Conservation (phyloP, 2,797 vertebrate species). For the Pelochelys cantorii region DNA sequence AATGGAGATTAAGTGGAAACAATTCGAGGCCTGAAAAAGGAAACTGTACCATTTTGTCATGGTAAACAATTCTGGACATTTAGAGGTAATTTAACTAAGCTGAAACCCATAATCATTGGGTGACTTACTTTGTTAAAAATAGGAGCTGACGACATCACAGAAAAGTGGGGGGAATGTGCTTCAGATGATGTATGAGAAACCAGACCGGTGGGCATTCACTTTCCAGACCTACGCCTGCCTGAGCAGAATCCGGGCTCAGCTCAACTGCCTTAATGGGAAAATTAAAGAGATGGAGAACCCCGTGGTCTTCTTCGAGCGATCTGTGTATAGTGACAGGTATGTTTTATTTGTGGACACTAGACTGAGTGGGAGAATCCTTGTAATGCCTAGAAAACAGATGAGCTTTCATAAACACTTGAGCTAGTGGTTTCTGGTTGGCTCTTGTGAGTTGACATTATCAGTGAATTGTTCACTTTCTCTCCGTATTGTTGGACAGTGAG, state of each 20-base stretch:
- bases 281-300: slow-evolving; percentile 83
- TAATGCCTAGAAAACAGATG: not conserved
- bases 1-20: not conserved
- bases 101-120: not conserved
- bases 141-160: slow-evolving; percentile 93
- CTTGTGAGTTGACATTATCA: not conserved
- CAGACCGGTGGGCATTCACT: slow-evolving; percentile 93
- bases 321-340: slow-evolving; percentile 96
- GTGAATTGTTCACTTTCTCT: rapidly evolving
- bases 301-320: slow-evolving; percentile 92
- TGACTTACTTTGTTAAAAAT: not conserved
- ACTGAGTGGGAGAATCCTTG: rapidly evolving
- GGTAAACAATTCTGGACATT: not conserved
- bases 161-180: slow-evolving; percentile 91
- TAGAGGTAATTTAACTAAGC: not conserved
- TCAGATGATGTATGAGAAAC: slow-evolving; percentile 95
- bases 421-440: not conserved
- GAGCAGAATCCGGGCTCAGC: slow-evolving; percentile 92
- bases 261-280: slow-evolving; percentile 82
- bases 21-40: not conserved
- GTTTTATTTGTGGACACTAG: rapidly evolving
- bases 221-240: slow-evolving; percentile 95
- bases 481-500: rapidly evolving
- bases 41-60: not conserved
- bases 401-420: not conserved